Base-by-base conservation (phyloP, 2,113 vertebrate species). In the Triplophysa dalaica region DNA sequence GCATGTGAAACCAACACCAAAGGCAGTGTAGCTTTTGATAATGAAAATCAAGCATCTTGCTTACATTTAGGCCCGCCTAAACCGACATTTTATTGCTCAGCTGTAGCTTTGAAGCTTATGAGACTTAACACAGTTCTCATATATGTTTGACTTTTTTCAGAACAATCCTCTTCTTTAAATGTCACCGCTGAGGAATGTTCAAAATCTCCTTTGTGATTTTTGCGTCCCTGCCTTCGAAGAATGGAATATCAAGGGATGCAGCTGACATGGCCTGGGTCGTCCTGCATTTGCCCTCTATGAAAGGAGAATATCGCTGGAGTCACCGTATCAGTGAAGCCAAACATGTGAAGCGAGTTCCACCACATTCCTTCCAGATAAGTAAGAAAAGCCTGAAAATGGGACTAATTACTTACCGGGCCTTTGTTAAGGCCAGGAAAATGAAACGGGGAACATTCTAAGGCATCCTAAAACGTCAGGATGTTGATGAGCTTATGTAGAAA, bases 281-380 rank as follows among this genome's bases (percentile, higher is more conserved):
- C 21, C 19, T 10, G 29, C 45, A 26, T 68, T 69, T 75, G 56
- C 41, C 24, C 56, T 68, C 22, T 12, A n/a, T 29, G 64, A 56
- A 61, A 65, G 21, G 24, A 62, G 54, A 58, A 50, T 65, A 43
- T 78, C 65, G 26, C 58, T 72, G 62, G 76, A 78, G 79, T n/a
- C 79, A 64, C 75, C 63, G 48, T 82, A 82, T 85, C 77, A 82
- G 77, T 79, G 24, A 56, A 74, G 73, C 60, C 43, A 48, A 68
- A 54, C 58, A 68, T n/a, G 70, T 50, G 56, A 70, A 82, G 38
- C 66, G 22, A 68, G 63, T 67, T 61, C n/a, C 48, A 38, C 43
- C 62, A 58, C 74, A 83, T 83, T 81, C 78, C 60, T 80, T 85
- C 73, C 77, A 77, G 73, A 85, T 77, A 80, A 74, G 70, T 75